Percentiles rank a stretch among this genome's conserved stretches.
phyloP scores from a whole-genome alignment of 1,140 invertebrate genomes.

The Augochlora pura region DNA sequence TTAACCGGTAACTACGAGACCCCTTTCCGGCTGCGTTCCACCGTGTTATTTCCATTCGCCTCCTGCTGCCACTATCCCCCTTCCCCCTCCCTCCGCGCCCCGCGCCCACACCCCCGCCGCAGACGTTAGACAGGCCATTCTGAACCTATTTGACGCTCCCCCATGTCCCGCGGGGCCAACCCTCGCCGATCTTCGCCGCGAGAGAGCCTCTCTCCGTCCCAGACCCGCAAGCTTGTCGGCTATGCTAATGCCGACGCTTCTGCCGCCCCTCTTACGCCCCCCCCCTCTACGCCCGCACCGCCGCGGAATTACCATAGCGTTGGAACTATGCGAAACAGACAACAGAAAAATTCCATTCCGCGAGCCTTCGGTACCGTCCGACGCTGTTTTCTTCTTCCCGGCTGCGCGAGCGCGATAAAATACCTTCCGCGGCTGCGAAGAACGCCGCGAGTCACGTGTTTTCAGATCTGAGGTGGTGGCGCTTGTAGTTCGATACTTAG shows the following conservation, averaged over 20 bases:
- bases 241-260: constrained; percentile 55
- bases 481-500: no score
- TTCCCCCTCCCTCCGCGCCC: no score
- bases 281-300: no score
- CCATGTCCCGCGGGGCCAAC: constrained; percentile 52
- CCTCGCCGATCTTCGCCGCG: constrained; percentile 11
- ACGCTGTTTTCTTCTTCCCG: no score
- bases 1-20: constrained; percentile 67
- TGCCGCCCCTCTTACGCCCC: neutral
- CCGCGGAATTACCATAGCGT: constrained; percentile 52
- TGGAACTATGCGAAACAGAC: constrained; percentile 57
- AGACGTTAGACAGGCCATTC: constrained; percentile 57
- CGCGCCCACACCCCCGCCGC: neutral
- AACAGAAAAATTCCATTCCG: constrained; percentile 52
- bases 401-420: no score
- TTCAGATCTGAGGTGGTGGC: no score
- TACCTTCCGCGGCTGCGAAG: no score
- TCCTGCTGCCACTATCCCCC: neutral
- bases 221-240: constrained; percentile 21
- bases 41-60: constrained; percentile 61
- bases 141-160: constrained; percentile 48
- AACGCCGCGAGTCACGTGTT: no score
- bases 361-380: no score
- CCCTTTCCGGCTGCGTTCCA: constrained; percentile 50
- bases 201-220: constrained; percentile 1